These are phyloP conservation scores for Nemoura dubitans DNA, from an alignment of 2,888 invertebrate species.

Conservation along the genomic window DNA sequence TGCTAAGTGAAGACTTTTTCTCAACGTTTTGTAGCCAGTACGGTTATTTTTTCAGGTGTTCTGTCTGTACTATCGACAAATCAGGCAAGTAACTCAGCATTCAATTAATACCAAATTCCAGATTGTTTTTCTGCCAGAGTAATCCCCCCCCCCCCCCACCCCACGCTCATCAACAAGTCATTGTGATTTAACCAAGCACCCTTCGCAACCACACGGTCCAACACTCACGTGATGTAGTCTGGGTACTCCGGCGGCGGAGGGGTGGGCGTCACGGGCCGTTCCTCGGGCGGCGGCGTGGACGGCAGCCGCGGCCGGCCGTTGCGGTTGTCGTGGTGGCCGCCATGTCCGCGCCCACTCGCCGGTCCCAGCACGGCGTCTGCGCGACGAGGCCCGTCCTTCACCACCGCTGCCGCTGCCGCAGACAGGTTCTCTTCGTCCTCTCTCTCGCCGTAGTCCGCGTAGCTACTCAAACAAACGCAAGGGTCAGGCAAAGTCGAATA, in stretches of 20 bases:
- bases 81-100: no score
- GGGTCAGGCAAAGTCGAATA: conserved; percentile 22
- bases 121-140: no score
- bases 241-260: conserved; percentile 57
- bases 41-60: no score
- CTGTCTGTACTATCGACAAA: no score
- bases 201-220: no score
- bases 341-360: conserved; percentile 47
- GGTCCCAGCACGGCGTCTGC: conserved; percentile 40
- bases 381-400: conserved; percentile 21
- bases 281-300: neutral
- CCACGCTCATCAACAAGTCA: no score
- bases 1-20: no score
- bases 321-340: conserved; percentile 48
- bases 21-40: no score
- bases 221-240: conserved; percentile 70
- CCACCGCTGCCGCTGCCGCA: neutral
- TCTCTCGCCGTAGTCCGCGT: conserved; percentile 43
- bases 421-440: conserved; percentile 48
- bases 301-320: conserved; percentile 46
- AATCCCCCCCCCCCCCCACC: no score
- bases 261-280: conserved; percentile 55
- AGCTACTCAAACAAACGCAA: conserved; percentile 43
- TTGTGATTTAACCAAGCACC: no score
- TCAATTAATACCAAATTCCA: no score